Base-by-base conservation (phyloP, 2,797 vertebrate genomes). In the Enteromius trimaculatus region DNA sequence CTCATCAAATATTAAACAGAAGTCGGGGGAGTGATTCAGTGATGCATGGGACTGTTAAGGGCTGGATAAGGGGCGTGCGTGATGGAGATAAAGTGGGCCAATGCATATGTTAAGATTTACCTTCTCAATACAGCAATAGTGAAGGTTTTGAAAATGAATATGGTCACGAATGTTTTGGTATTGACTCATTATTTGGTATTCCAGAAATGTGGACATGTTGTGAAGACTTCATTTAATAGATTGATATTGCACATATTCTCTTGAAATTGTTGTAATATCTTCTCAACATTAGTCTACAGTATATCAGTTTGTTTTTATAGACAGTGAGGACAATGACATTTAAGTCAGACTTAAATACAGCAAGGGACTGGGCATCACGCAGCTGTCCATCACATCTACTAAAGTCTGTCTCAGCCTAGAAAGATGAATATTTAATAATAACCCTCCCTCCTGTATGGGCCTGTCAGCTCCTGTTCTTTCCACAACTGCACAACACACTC, bases 1-100 rank as follows among this genome's bases (percentile, higher is more conserved):
- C 89, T 95, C 90, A 95, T 95, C 91, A 95, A 95, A 95, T 95
- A 95, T 95, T 94, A 91, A 95, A 93, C 91, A 87, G 90, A 91
- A 68, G 90, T 92, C 88, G 79, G 88, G 84, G 87, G 89, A 89
- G 90, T 85, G 86, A 87, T 85, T 87, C 90, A 91, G 87, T 85
- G 74, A 87, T 80, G 81, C 86, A 71, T 69, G 89, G 85, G 89
- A 90, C 85, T 91, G 86, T 85, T 76, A 66, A 80, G 85, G 86
- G 68, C 82, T 69, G 68, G 39, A 87, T 84, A 84, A 88, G 87
- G 39, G 87, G 80, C 39, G 74, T 58, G 26, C 6, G 23, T 78
- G 76, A 71, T 60, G 47, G 23, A 62, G 62, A 64, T 71, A 70
- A 77, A 81, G 68, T 77, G 78, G 77, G 68, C 64, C 80, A 86